Conservation (phyloP, 2,113 vertebrate genomes). For the Callithrix jacchus region DNA sequence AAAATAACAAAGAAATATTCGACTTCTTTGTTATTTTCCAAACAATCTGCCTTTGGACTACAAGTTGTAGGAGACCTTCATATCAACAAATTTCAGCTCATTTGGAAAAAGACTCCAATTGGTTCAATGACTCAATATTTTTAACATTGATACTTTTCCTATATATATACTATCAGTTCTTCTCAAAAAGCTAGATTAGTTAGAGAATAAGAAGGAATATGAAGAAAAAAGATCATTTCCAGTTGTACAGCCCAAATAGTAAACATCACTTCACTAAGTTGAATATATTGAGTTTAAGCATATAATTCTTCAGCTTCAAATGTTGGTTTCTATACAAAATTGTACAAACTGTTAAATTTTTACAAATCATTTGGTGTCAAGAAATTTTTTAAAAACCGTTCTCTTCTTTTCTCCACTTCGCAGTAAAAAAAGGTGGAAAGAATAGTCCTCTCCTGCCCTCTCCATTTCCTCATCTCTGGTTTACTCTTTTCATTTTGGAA, state of each 20-base stretch:
- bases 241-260: neutral
- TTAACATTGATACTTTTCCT: constrained; percentile 6
- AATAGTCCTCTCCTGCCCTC: neutral
- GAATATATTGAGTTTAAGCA: neutral
- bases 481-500: constrained; percentile 1
- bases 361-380: neutral
- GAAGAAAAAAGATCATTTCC: neutral
- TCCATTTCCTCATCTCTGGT: neutral
- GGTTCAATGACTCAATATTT: constrained; percentile 4
- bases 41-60: neutral
- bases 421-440: neutral
- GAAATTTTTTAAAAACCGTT: neutral
- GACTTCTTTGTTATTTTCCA: neutral
- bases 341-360: neutral
- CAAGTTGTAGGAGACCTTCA: neutral
- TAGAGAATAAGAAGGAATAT: neutral
- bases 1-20: constrained; percentile 1
- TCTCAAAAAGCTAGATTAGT: neutral
- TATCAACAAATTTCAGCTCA: neutral
- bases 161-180: neutral
- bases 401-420: neutral
- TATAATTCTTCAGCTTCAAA: neutral
- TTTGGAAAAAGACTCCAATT: neutral
- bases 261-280: neutral
- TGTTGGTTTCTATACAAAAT: neutral